A percentile compares a stretch with the other conserved stretches of the same genome.
Conservation (phyloP, 2,113 vertebrate species). For the Dicaeum eximium region DNA sequence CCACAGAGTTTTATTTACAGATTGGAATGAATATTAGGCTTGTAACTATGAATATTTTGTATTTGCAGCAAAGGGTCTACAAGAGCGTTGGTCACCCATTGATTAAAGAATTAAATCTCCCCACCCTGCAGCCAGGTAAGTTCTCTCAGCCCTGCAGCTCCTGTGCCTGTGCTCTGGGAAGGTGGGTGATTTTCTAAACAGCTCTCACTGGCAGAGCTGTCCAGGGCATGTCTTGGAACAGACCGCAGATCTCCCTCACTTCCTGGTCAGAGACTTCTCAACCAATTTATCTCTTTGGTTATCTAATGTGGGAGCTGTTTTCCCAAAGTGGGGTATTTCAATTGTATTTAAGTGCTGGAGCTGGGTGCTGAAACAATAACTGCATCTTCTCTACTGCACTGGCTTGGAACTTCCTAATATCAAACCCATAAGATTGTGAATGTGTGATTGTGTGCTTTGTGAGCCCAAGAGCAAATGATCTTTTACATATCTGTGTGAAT, state of each 20-base stretch:
- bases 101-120: neutral
- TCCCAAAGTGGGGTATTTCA: neutral
- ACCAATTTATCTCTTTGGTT: neutral
- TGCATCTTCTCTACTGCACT: neutral
- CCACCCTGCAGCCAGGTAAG: neutral
- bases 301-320: neutral
- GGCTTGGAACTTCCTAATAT: neutral
- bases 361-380: neutral
- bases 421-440: neutral
- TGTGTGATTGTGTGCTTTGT: neutral
- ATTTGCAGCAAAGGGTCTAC: constrained; percentile 24
- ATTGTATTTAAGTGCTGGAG: neutral
- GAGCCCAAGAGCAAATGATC: neutral
- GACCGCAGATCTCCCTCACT: neutral
- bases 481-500: neutral
- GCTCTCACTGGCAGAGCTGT: neutral
- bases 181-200: neutral
- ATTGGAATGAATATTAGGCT: neutral
- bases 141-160: neutral
- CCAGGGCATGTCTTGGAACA: neutral
- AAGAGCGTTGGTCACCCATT: neutral
- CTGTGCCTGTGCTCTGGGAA: neutral
- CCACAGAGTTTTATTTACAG: neutral
- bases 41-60: constrained; percentile 42
- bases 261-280: neutral